Base-by-base conservation (phyloP, 2,113 vertebrate species). In the Oreochromis aureus region DNA sequence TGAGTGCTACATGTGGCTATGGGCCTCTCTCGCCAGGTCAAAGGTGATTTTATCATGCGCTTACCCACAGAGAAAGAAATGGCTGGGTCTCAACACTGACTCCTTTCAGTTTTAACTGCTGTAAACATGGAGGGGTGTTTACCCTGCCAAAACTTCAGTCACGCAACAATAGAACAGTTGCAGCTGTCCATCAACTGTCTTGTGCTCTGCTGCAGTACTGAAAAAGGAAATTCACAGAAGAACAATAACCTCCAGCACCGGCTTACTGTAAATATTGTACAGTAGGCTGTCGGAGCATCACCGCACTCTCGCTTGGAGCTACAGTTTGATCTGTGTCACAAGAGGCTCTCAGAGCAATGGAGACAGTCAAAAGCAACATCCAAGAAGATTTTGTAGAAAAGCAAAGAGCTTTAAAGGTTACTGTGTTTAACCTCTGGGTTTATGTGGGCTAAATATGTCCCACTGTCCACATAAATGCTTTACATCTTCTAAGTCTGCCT, bases 121-220 rank as follows among this genome's bases (percentile, higher is more conserved):
- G 44, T 10, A 56, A 81, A 88, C 58, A 78, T n/a, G 36, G 63
- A 79, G 32, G 48, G 84, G 87, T 19, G n/a, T 2, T 27, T 16
- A 18, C 34, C 11, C 22, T 54, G 84, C 92, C 84, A 89, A 85
- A 56, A 61, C 89, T 41, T 93, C 88, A 82, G 30, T 90, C 88
- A 88, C 41, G 6, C 32, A 5, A 90, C 93, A 94, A 92, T 61
- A 76, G 79, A 89, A 88, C 91, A 86, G 88, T 85, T 63, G 76
- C 19, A 66, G 89, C 69, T 82, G 87, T 88, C 91, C 54, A 46
- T 93, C 90, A 92, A 39, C 51, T 76, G 82, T 83, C 87, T 39
- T 24, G 5, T 27, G 44, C 71, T 55, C 41, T 10, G 78, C 41
- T 6, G 71, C 82, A 59, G 56, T 18, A 58, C 56, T 8, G 46